Evolutionary conservation across 2,113 vertebrate genomes (phyloP).

Genomic region (Pontoporia blainvillei): DNA sequence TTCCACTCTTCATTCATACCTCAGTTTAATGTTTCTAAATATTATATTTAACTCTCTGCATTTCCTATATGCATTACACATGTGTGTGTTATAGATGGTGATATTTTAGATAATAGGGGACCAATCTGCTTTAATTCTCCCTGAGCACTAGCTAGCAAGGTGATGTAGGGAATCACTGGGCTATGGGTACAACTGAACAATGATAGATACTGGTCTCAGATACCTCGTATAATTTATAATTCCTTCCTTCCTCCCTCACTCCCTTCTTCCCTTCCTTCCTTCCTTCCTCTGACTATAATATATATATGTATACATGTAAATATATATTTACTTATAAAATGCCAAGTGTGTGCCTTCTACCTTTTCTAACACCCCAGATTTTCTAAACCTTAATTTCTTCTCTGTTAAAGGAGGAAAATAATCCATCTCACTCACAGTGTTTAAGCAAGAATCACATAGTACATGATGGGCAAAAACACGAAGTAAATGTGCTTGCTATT

Average conservation of each 20-base stretch:
- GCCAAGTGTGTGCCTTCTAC: too few species aligned
- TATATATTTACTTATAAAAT: background rate
- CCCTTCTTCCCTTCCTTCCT: background rate
- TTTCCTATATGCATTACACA: background rate
- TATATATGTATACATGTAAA: background rate
- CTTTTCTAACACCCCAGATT: background rate
- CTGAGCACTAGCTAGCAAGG: background rate
- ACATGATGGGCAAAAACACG: rapidly evolving
- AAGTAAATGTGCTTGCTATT: rapidly evolving
- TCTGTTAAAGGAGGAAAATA: background rate
- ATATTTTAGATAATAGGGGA: background rate
- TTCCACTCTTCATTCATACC: background rate
- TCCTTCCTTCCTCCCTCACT: too few species aligned
- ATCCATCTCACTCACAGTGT: background rate
- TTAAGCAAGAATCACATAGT: background rate
- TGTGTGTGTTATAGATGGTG: background rate
- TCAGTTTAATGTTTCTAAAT: background rate
- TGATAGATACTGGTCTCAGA: background rate
- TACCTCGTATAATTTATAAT: background rate
- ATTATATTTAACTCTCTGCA: background rate
- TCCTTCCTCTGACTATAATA: background rate
- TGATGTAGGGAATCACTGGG: rapidly evolving
- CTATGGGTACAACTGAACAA: too few species aligned
- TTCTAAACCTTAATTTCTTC: background rate
- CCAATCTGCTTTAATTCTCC: background rate